Evolutionary conservation across 2,797 vertebrate species (phyloP).

Genomic region (Dipus sagitta): DNA sequence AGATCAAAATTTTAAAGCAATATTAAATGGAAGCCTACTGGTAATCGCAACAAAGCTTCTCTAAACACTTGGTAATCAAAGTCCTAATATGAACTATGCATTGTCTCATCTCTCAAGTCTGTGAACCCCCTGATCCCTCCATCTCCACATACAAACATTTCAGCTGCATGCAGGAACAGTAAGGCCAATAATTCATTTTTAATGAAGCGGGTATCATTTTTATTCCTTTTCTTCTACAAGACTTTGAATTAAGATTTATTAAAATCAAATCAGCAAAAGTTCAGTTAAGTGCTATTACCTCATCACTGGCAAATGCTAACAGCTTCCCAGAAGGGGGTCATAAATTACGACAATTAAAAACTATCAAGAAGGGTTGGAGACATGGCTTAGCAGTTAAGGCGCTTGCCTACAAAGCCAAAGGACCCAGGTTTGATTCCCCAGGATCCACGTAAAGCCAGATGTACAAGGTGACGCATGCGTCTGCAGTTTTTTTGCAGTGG

Average conservation of each 20-base stretch:
- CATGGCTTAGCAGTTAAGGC: too few species aligned
- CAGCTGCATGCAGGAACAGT: background rate
- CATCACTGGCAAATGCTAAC: constrained; percentile 1
- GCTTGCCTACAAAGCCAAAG: too few species aligned
- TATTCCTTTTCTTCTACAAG: background rate
- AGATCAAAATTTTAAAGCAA: background rate
- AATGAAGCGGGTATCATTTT: background rate
- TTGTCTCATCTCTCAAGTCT: background rate
- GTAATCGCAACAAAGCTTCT: background rate
- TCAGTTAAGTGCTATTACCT: constrained; percentile 18
- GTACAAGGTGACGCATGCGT: too few species aligned
- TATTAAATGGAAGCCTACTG: background rate
- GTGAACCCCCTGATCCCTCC: background rate
- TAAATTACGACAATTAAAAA: constrained; percentile 34
- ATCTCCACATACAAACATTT: background rate
- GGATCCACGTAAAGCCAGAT: too few species aligned
- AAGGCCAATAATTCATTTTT: background rate
- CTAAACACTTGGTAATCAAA: background rate
- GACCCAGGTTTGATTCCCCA: too few species aligned
- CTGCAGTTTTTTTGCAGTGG: too few species aligned
- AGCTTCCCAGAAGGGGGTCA: background rate
- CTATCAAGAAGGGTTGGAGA: background rate
- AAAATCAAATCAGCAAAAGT: constrained; percentile 32
- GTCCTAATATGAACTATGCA: background rate
- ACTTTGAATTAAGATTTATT: constrained; percentile 29